These are phyloP conservation scores for Paratrypauchen microcephalus DNA, from an alignment of 2,797 vertebrate genomes.

Conservation along the genomic window DNA sequence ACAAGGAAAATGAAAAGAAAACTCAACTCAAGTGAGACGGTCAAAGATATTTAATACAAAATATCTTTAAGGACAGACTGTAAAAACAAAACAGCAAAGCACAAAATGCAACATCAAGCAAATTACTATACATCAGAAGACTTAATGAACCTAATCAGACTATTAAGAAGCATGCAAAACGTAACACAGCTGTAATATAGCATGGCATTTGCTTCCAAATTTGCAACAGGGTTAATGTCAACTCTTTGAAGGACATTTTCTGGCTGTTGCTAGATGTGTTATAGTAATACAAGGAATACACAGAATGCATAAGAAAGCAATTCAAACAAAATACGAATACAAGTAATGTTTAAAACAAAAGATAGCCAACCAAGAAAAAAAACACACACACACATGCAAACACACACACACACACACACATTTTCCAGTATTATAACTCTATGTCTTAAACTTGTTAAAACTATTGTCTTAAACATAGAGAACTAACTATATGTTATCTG, in stretches of 20 bases:
- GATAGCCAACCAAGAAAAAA: not conserved
- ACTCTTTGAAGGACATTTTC: not conserved
- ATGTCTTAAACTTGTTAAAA: no score
- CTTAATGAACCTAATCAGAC: no score
- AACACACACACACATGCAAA: slow-evolving; percentile 25
- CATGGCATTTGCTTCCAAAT: not conserved
- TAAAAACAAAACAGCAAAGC: slow-evolving; percentile 21
- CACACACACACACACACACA: slow-evolving; percentile 12
- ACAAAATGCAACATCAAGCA: slow-evolving; percentile 49
- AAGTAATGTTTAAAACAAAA: not conserved
- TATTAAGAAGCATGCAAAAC: slow-evolving; percentile 1
- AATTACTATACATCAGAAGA: not conserved
- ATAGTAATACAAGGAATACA: not conserved
- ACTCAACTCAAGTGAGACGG: slow-evolving; percentile 30
- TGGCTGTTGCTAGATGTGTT: not conserved
- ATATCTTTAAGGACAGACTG: slow-evolving; percentile 44
- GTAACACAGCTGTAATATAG: not conserved
- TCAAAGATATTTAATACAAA: slow-evolving; percentile 11
- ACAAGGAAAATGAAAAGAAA: not conserved
- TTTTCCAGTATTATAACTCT: slow-evolving; percentile 55
- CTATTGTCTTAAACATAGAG: no score
- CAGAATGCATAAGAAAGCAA: not conserved
- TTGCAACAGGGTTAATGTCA: not conserved
- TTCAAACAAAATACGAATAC: not conserved
- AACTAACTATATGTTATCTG: no score